These are phyloP conservation scores for Emesis furor DNA, from an alignment of 2,888 invertebrate genomes.

Conservation along the genomic window DNA sequence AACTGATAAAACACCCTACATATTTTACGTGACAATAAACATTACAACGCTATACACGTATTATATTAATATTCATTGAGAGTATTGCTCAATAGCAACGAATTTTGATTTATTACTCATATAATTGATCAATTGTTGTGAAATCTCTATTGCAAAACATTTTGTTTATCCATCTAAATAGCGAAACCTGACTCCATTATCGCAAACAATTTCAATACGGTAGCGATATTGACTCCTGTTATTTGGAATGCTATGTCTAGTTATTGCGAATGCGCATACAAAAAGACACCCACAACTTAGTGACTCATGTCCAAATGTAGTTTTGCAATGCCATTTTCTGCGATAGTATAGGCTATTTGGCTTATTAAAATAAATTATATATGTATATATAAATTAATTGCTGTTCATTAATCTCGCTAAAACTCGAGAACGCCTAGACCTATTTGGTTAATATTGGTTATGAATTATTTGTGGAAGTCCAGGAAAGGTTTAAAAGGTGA, in stretches of 20 bases:
- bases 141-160: background rate
- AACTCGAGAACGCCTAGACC: no score
- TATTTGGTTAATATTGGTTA: no score
- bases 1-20: no score
- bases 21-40: no score
- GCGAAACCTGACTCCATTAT: background rate
- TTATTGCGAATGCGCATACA: slow-evolving; percentile 84
- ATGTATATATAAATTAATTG: no score
- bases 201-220: background rate
- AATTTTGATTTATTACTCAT: background rate
- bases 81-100: no score
- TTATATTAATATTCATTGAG: no score
- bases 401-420: no score
- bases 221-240: slow-evolving; percentile 62
- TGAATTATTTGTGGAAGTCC: no score
- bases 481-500: no score
- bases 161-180: background rate
- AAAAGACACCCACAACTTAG: slow-evolving; percentile 83
- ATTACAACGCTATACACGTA: no score
- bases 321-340: slow-evolving; percentile 8
- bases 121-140: background rate
- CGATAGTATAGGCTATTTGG: background rate
- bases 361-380: background rate
- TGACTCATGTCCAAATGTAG: slow-evolving; percentile 81
- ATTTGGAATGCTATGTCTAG: slow-evolving; percentile 87